Conservation (phyloP, 2,888 invertebrate species). For the Andrena hattorfiana region DNA sequence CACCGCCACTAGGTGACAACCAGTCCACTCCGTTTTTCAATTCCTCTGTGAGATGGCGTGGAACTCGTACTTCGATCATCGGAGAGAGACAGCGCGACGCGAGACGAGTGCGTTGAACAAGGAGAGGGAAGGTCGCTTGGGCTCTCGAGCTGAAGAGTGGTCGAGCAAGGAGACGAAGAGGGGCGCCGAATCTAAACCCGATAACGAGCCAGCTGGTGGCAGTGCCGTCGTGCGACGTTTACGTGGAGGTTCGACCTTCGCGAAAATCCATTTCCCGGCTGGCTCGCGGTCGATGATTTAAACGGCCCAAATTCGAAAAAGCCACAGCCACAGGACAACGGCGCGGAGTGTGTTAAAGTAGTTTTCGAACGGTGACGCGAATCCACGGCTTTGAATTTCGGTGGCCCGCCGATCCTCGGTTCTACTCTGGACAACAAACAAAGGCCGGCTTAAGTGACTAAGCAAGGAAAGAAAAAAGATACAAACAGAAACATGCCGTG, state of each 20-base stretch:
- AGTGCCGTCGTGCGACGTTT: conserved; percentile 73
- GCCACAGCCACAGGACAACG: neutral
- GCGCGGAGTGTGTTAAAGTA: neutral
- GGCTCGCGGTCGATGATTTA: conserved; percentile 29
- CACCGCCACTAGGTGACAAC: neutral
- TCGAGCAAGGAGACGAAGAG: conserved; percentile 54
- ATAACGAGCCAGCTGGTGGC: conserved; percentile 78
- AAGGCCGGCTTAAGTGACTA: neutral
- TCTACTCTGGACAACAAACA: neutral
- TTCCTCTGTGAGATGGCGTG: conserved; percentile 49
- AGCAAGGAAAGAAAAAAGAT: conserved; percentile 26
- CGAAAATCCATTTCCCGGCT: conserved; percentile 49
- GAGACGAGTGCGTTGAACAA: neutral
- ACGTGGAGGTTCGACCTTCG: conserved; percentile 66
- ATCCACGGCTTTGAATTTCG: neutral
- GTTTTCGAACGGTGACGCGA: neutral
- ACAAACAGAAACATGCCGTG: conserved; percentile 71
- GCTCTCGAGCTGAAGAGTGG: conserved; percentile 35
- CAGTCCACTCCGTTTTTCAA: neutral
- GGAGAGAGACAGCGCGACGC: conserved; percentile 20
- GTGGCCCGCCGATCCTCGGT: neutral
- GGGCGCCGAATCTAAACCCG: conserved; percentile 77
- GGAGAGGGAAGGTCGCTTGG: conserved; percentile 19
- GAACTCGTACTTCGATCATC: conserved; percentile 48
- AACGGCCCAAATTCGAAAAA: neutral